Base-by-base conservation (phyloP, 2,888 invertebrate species). In the Agriopis leucophaearia region DNA sequence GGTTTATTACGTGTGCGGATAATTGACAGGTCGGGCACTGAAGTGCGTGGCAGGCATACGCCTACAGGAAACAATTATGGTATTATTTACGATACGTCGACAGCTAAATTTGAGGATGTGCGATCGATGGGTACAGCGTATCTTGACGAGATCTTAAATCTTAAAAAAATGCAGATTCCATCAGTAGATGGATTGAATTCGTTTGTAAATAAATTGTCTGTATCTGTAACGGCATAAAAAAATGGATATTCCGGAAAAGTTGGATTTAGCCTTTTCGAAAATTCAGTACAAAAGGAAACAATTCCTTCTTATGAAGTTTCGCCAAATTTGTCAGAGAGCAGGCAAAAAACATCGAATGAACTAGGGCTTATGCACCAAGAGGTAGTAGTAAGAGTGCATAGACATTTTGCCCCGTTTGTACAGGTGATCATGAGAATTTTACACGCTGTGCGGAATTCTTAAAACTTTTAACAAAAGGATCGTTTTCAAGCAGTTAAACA, bases 61-160 rank as follows among this genome's bases (percentile, higher is more conserved):
- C n/a, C n/a, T n/a, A n/a, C n/a, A n/a, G n/a, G n/a, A n/a, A n/a
- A n/a, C n/a, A n/a, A n/a, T n/a, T n/a, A n/a, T n/a, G n/a, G n/a
- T n/a, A n/a, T n/a, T n/a, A n/a, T n/a, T n/a, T n/a, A n/a, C n/a
- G n/a, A n/a, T n/a, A n/a, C n/a, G n/a, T n/a, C n/a, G n/a, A n/a
- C n/a, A n/a, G n/a, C n/a, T n/a, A n/a, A n/a, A n/a, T n/a, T n/a
- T n/a, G n/a, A n/a, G n/a, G n/a, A n/a, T n/a, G n/a, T n/a, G n/a
- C n/a, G n/a, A n/a, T n/a, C n/a, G n/a, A n/a, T n/a, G n/a, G n/a
- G n/a, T n/a, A n/a, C n/a, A n/a, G n/a, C 48, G 8, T 48, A 48
- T 18, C 18, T 51, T 7, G 51, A 51, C 12, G 51, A 51, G 12
- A 51, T 51, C 12, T n/a, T 51, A 18, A 51, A 51, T 51, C 5